phyloP scores from a whole-genome alignment of 35 echinoderm and acorn worm species.

The Lytechinus variegatus region DNA sequence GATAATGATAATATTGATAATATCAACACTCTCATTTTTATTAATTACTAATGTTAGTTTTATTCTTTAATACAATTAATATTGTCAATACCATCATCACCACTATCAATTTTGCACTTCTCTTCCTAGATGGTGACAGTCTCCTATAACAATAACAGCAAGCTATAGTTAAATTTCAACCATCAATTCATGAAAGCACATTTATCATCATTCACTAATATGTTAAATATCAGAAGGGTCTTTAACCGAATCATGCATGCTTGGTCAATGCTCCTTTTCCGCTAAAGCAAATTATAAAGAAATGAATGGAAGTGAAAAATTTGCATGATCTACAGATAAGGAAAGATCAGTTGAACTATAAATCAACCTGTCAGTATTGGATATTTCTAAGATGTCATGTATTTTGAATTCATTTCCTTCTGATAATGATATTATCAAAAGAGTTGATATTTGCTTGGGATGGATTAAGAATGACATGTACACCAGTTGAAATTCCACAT shows the following conservation, averaged over 20 bases:
- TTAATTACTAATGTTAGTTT: too few species aligned
- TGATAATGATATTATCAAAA: neutral
- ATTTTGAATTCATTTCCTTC: neutral
- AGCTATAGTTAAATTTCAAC: too few species aligned
- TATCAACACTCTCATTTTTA: too few species aligned
- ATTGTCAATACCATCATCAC: too few species aligned
- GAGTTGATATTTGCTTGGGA: neutral
- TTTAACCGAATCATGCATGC: neutral
- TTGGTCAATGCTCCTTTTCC: neutral
- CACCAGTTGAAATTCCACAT: neutral
- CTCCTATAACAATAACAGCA: too few species aligned
- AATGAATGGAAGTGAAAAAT: neutral
- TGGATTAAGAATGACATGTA: neutral
- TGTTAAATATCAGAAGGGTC: neutral
- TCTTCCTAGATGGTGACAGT: too few species aligned
- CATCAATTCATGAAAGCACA: too few species aligned
- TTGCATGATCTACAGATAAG: neutral
- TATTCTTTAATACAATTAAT: too few species aligned
- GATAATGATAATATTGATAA: too few species aligned
- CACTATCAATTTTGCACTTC: too few species aligned
- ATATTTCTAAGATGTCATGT: neutral
- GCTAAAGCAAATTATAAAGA: neutral
- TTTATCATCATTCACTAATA: neutral
- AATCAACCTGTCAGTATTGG: neutral
- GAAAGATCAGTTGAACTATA: neutral